These are phyloP conservation scores for Myotis pilosus DNA, from an alignment of 2,797 vertebrate genomes.

Conservation along the genomic window DNA sequence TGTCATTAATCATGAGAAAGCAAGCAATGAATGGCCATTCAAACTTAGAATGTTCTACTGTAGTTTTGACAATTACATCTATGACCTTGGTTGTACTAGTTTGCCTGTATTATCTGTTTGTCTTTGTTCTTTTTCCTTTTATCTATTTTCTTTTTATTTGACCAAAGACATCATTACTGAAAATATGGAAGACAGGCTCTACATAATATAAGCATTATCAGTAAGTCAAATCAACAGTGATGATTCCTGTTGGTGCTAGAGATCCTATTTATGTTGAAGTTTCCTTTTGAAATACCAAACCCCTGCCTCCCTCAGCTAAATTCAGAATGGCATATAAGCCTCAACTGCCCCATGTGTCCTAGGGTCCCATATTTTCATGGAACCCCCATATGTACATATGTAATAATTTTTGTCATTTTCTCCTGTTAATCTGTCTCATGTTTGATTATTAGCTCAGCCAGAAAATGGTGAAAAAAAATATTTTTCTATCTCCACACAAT, in stretches of 20 bases:
- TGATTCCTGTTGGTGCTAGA: neutral
- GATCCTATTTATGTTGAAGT: neutral
- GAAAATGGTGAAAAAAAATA: neutral
- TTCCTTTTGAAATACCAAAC: neutral
- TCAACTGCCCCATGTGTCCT: neutral
- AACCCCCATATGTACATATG: neutral
- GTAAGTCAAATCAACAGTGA: neutral
- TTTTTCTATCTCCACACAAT: neutral
- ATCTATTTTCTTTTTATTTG: neutral
- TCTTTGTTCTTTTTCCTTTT: neutral
- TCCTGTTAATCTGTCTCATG: neutral
- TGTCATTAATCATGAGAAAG: neutral
- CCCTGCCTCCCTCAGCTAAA: neutral
- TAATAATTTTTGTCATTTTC: neutral
- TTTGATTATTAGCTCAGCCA: neutral
- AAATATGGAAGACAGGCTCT: conserved; percentile 23
- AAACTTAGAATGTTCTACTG: neutral
- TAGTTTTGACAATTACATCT: neutral
- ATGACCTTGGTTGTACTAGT: neutral
- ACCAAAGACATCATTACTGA: neutral
- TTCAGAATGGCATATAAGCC: neutral
- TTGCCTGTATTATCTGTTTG: neutral
- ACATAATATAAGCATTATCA: conserved; percentile 13
- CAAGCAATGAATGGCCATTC: neutral
- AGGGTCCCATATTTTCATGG: neutral